phyloP scores from a whole-genome alignment of 2,888 invertebrate genomes.

The Drosophila eohydei region DNA sequence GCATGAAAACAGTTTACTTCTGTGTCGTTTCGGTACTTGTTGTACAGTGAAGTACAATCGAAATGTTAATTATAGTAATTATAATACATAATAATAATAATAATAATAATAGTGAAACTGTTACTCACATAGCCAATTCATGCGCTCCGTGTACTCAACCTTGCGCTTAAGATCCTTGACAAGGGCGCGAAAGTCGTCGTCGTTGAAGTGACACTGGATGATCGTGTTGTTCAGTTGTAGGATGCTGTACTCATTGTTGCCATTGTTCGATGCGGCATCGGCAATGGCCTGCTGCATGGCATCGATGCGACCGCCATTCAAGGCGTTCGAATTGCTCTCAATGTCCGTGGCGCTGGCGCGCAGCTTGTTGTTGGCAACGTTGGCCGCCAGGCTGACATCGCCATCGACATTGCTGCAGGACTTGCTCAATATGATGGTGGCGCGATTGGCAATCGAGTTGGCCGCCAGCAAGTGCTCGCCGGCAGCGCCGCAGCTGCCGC shows the following conservation, averaged over 20 bases:
- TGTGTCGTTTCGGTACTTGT: background rate
- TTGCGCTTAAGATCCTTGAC: conserved; percentile 85
- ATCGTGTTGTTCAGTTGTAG: conserved; percentile 84
- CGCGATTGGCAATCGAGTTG: conserved; percentile 83
- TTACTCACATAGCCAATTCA: conserved; percentile 86
- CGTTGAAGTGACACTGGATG: conserved; percentile 84
- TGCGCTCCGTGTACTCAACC: conserved; percentile 85
- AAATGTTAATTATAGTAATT: too few relatives aligned
- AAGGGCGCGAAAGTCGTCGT: conserved; percentile 84
- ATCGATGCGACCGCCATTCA: conserved; percentile 51
- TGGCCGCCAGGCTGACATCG: conserved; percentile 41
- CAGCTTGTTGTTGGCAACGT: conserved; percentile 48
- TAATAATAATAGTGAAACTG: background rate
- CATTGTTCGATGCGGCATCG: conserved; percentile 69
- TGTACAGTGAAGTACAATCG: too few relatives aligned
- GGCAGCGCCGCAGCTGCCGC: conserved; percentile 84
- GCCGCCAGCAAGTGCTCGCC: conserved; percentile 83
- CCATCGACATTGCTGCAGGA: conserved; percentile 84
- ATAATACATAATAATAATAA: background rate
- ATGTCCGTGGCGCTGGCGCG: conserved; percentile 74
- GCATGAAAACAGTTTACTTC: background rate
- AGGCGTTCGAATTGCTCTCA: conserved; percentile 65
- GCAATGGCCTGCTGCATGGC: conserved; percentile 56
- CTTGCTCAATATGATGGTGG: conserved; percentile 84
- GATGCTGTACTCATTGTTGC: conserved; percentile 84